A percentile compares a stretch with the other conserved stretches of the same genome.
Evolutionary conservation across 2,888 invertebrate genomes (phyloP).

Genomic region (Uloborus plumipes): DNA sequence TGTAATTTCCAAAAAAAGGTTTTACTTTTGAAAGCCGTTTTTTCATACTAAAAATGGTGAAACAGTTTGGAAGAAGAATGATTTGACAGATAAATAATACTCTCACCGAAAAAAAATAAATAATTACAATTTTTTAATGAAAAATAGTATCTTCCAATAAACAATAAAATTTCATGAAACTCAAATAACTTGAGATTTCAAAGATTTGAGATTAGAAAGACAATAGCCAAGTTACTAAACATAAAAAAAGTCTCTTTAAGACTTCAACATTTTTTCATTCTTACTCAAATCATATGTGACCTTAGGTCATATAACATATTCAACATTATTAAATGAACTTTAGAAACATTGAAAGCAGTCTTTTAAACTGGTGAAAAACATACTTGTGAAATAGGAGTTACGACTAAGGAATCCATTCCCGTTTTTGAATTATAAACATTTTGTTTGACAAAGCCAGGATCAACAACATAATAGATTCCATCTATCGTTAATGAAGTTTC

Average conservation of each 20-base stretch:
- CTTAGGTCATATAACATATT: too few species aligned
- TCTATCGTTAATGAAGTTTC: conserved; percentile 99
- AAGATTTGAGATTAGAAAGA: background rate
- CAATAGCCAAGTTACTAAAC: too few species aligned
- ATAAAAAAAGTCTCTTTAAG: too few species aligned
- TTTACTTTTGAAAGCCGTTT: background rate
- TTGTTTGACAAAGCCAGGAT: conserved; percentile 99
- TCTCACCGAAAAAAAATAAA: background rate
- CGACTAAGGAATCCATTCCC: conserved; percentile 98
- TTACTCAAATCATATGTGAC: too few species aligned
- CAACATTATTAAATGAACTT: too few species aligned
- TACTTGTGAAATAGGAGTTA: conserved; percentile 97
- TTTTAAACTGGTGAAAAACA: conserved; percentile 38
- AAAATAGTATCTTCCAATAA: background rate
- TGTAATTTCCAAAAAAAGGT: conserved; percentile 13
- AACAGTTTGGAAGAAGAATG: too few species aligned
- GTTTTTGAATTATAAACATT: conserved; percentile 98
- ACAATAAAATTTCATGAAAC: background rate
- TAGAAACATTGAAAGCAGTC: too few species aligned
- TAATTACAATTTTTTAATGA: background rate
- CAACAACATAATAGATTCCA: conserved; percentile 99
- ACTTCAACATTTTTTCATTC: too few species aligned
- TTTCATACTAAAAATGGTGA: too few species aligned
- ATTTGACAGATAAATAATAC: background rate
- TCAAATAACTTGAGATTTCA: background rate